Percentiles rank a stretch among this genome's conserved stretches.
These are phyloP conservation scores for Silurus lanzhouensis DNA, from an alignment of 2,797 vertebrate genomes.

Conservation along the genomic window DNA sequence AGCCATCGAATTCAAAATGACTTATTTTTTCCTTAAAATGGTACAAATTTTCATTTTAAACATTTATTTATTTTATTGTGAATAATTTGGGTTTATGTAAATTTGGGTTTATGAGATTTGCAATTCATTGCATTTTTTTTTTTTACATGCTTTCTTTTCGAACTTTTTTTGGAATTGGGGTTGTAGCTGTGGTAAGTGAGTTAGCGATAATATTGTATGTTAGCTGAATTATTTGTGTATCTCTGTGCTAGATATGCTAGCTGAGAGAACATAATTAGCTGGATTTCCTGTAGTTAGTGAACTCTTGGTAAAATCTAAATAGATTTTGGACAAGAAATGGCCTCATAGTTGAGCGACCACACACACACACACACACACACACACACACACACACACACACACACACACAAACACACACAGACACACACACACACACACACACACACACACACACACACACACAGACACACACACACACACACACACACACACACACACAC, in stretches of 20 bases:
- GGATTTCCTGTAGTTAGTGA: neutral
- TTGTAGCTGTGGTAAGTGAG: neutral
- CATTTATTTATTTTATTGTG: no score
- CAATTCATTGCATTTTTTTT: no score
- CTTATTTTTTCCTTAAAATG: no score
- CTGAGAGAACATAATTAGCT: neutral
- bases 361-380: neutral
- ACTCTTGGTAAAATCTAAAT: neutral
- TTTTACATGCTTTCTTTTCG: no score
- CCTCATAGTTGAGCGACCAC: neutral
- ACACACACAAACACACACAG: neutral
- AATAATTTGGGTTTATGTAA: no score
- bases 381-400: conserved; percentile 7
- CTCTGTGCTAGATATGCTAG: neutral
- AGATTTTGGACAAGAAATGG: neutral
- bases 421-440: no score
- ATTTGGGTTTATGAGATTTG: no score
- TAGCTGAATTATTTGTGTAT: neutral
- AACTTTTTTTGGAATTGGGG: neutral
- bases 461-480: neutral
- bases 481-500: neutral
- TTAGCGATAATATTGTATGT: neutral
- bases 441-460: neutral
- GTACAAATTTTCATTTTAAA: no score
- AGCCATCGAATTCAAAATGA: no score